Evolutionary conservation across 2,797 vertebrate species (phyloP), one percentile per base, ranked within the genome.

Genomic region (Melanotaenia parkinsoni): DNA sequence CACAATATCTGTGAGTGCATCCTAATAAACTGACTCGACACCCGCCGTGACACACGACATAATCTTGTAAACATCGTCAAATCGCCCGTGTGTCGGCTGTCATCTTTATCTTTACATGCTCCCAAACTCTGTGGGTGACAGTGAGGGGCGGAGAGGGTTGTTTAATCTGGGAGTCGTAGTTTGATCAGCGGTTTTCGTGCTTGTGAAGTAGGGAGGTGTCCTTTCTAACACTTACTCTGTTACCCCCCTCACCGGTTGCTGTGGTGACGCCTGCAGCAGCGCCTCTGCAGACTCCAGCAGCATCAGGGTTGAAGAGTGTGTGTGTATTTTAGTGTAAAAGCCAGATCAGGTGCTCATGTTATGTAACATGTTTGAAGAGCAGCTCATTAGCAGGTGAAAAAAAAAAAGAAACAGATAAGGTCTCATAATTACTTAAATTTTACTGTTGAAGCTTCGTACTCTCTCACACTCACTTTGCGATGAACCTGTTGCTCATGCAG

Each of bases 191-290:
- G 80, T 72, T 78, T 80, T 77, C 67, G 71, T 71, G 68, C 70
- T 82, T 61, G 12, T 67, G 58, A 40, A 57, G 66, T 72, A 66
- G 67, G 63, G 51, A 70, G 76, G 72, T 74, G 59, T 77, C 67
- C 1, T 70, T 20, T 70, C 20, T 70, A 61, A 60, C 63, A 35
- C 47, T 40, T 20, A 47, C 12, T 64, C 35, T 65, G 43, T 76
- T 65, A n/a, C 76, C 58, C 68, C 75, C 62, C 70, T 20, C 75
- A 57, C 67, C 18, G 79, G 92, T 93, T 92, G 91, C 93, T 81
- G 90, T 91, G 89, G 90, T 47, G 85, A 93, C 77, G 83, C 71
- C 79, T 85, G 75, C 90, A 63, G 77, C 86, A 86, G 86, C 73
- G 40, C 71, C 77, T 81, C 84, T 83, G 80, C 86, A 84, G 73